Evolutionary conservation across 37 sponge, comb jelly and placozoan genomes (phyloP).

Genomic region (Spongilla lacustris): DNA sequence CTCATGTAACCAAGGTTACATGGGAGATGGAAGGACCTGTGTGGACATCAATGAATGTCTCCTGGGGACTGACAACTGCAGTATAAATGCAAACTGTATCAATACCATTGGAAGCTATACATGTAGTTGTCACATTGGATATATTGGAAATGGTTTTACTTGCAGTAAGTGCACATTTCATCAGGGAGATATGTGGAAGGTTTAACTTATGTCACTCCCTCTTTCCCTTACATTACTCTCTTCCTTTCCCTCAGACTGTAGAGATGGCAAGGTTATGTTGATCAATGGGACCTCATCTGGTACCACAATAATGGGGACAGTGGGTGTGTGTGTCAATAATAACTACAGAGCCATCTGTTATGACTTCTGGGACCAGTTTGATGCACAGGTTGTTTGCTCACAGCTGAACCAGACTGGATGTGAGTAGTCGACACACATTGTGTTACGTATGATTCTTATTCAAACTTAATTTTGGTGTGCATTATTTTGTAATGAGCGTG

Average conservation of each 20-base stretch:
- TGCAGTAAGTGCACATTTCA: slow-evolving; percentile 1
- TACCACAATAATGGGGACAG: not conserved
- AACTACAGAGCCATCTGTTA: slow-evolving; percentile 16
- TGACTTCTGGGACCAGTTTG: not conserved
- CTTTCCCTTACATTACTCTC: not conserved
- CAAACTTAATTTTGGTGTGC: no score
- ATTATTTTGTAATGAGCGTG: no score
- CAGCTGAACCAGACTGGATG: not conserved
- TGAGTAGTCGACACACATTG: not conserved
- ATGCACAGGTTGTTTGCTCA: not conserved
- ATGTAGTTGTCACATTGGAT: slow-evolving; percentile 49
- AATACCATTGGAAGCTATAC: slow-evolving; percentile 22
- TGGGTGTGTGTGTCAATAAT: slow-evolving; percentile 77
- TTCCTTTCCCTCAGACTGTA: slow-evolving; percentile 40
- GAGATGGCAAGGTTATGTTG: not conserved
- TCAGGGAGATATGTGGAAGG: not conserved
- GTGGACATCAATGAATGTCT: slow-evolving; percentile 15
- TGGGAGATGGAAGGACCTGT: slow-evolving; percentile 34
- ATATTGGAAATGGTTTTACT: slow-evolving; percentile 29
- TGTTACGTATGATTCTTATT: no score
- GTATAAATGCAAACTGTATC: slow-evolving; percentile 15
- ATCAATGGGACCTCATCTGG: not conserved
- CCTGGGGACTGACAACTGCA: not conserved
- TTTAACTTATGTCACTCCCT: not conserved
- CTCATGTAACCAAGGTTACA: slow-evolving; percentile 37